These are phyloP conservation scores for Morelia viridis DNA, from an alignment of 2,797 vertebrate species.

Conservation along the genomic window DNA sequence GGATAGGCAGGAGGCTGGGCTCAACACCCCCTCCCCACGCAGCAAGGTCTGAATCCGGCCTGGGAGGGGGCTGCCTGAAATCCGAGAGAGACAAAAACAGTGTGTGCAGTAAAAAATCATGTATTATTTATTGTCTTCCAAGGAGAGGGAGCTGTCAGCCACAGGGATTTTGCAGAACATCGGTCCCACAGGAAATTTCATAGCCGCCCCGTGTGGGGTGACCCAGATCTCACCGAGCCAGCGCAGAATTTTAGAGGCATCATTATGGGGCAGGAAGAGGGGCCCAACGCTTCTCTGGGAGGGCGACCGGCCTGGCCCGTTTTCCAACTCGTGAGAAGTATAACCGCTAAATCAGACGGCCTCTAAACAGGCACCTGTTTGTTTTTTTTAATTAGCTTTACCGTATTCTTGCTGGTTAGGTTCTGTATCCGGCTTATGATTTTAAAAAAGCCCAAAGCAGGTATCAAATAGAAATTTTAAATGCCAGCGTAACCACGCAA, in stretches of 20 bases:
- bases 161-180: slow-evolving; percentile 21
- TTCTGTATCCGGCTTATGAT: background rate
- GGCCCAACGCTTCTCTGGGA: background rate
- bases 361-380: background rate
- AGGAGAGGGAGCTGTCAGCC: background rate
- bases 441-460: background rate
- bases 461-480: background rate
- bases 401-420: background rate
- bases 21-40: background rate
- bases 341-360: background rate
- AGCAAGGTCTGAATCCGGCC: background rate
- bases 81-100: slow-evolving; percentile 60
- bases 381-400: background rate
- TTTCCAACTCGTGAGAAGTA: background rate
- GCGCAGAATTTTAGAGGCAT: background rate
- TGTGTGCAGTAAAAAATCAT: slow-evolving; percentile 20
- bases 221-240: slow-evolving; percentile 52
- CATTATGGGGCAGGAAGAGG: background rate
- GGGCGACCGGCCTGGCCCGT: background rate
- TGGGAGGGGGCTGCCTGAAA: background rate
- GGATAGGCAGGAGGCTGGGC: background rate
- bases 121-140: slow-evolving; percentile 52
- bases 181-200: slow-evolving; percentile 7
- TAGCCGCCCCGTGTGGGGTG: slow-evolving; percentile 31
- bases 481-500: background rate